phyloP scores from a whole-genome alignment of 1,140 invertebrate species.

The Ridgeia piscesae region DNA sequence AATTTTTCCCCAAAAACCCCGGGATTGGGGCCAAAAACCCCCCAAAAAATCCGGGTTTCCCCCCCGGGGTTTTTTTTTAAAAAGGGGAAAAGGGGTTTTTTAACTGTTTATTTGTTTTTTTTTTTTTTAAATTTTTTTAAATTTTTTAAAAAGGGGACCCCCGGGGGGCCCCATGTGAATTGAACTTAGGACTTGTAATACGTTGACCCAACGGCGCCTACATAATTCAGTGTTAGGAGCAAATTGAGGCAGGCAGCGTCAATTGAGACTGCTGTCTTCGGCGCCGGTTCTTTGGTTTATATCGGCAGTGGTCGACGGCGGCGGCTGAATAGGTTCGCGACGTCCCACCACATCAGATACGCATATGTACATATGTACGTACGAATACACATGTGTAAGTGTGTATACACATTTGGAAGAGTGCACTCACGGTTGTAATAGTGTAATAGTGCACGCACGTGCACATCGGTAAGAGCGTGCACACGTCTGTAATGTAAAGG shows the following conservation, averaged over 20 bases:
- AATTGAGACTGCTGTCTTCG: not conserved
- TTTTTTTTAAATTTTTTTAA: too few species aligned
- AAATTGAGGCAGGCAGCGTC: not conserved
- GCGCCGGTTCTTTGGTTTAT: not conserved
- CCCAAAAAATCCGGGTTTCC: too few species aligned
- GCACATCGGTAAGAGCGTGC: not conserved
- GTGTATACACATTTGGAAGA: not conserved
- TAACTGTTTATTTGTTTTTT: too few species aligned
- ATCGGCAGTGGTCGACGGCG: too few species aligned
- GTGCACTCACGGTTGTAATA: not conserved
- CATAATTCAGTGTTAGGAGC: not conserved
- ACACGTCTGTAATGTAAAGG: not conserved
- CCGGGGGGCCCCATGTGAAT: not conserved
- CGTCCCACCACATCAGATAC: too few species aligned
- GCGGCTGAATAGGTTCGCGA: too few species aligned
- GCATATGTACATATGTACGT: not conserved
- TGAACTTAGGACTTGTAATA: not conserved
- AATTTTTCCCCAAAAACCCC: too few species aligned
- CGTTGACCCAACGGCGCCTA: not conserved
- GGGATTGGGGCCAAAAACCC: too few species aligned
- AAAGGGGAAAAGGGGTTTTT: too few species aligned
- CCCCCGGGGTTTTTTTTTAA: too few species aligned
- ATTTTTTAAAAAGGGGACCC: too few species aligned
- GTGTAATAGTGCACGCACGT: too few species aligned
- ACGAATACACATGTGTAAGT: not conserved